Evolutionary conservation across 2,797 vertebrate genomes (phyloP), one percentile per base, ranked within the genome.

Genomic region (Delichon dasypus): DNA sequence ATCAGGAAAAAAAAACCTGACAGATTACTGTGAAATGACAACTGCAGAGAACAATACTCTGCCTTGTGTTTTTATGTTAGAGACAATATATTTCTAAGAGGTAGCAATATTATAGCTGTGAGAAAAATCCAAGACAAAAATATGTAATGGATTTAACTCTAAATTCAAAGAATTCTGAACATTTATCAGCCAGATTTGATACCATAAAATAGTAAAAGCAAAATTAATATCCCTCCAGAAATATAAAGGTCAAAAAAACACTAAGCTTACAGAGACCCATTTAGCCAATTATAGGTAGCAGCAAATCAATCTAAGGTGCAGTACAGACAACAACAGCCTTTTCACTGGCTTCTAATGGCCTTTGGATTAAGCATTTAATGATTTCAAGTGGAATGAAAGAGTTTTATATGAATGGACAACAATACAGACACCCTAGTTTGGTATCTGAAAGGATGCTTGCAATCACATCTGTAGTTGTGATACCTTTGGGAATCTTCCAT

Each of bases 21-120:
- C 58, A 83, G 75, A 78, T 88, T 64, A 75, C 26, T 30, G 22
- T 68, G 51, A 76, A 96, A 85, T 85, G 84, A 92, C 79, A 93
- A 16, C 44, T 54, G 47, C 75, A 74, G 15, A 80, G 89, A 95
- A 78, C 34, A 91, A 90, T 84, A 50, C 13, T 55, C 18, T 62
- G 61, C 54, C 62, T 85, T 86, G 58, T 27, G n/a, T 93, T 81
- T 88, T 91, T 89, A 58, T 21, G 22, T 68, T 53, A 78, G 71
- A 95, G 76, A 70, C 30, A 89, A 86, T 36, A 38, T 27, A 50
- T 23, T 68, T 88, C 81, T 89, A 84, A 85, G 67, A 94, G 60
- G 53, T 51, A 87, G 47, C 53, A 78, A 48, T 58, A 78, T 42
- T 30, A 64, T 4, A 84, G 53, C 32, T 30, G 30, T 42, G 66